Conservation (phyloP, 1,140 invertebrate species). For the Tetragonula clypearis region DNA sequence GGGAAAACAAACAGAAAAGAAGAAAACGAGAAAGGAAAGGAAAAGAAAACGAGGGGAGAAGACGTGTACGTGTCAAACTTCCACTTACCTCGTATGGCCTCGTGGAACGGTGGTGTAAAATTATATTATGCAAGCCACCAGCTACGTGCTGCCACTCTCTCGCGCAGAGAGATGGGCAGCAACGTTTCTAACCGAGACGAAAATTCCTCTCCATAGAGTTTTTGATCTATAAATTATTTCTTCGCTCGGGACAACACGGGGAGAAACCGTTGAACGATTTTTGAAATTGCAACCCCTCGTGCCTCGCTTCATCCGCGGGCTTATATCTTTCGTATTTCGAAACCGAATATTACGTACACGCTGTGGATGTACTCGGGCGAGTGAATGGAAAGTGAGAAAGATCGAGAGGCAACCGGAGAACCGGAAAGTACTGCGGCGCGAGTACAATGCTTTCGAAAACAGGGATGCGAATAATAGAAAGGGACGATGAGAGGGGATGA, state of each 20-base stretch:
- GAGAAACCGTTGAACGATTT: background rate
- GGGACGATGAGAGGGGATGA: background rate
- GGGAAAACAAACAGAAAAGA: too few relatives aligned
- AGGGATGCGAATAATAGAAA: slow-evolving; percentile 52
- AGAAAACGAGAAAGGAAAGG: background rate
- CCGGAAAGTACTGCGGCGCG: background rate
- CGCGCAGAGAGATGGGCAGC: background rate
- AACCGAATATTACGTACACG: too few relatives aligned
- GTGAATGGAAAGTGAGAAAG: background rate
- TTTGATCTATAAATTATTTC: background rate
- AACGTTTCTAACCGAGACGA: slow-evolving; percentile 16
- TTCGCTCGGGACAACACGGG: too few relatives aligned
- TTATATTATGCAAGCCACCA: background rate
- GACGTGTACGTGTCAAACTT: background rate
- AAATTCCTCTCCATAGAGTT: background rate
- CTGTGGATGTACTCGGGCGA: too few relatives aligned
- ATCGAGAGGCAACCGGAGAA: background rate
- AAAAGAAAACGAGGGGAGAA: too few relatives aligned
- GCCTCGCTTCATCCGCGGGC: too few relatives aligned
- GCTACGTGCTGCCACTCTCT: too few relatives aligned
- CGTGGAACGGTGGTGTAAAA: background rate
- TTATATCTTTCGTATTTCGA: background rate
- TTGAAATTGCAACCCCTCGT: background rate
- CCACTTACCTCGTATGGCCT: background rate
- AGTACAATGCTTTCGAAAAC: background rate